These are phyloP conservation scores for Polia nebulosa DNA, from an alignment of 2,888 invertebrate genomes.

Conservation along the genomic window DNA sequence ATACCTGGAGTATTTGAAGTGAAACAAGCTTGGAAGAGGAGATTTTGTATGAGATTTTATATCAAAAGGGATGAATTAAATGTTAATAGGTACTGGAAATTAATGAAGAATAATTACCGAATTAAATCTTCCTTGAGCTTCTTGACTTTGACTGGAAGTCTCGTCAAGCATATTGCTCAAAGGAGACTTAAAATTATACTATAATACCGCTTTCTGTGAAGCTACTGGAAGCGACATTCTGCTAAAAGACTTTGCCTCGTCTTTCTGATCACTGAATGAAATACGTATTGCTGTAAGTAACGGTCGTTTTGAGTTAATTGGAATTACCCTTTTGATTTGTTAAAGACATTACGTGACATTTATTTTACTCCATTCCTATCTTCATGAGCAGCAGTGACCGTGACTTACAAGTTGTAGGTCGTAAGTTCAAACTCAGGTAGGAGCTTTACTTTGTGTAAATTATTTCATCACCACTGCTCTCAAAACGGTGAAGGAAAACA, in stretches of 20 bases:
- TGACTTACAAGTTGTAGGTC: too few relatives aligned
- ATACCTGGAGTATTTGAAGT: conserved; percentile 42
- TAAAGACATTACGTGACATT: not conserved
- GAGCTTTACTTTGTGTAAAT: too few relatives aligned
- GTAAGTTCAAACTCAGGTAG: too few relatives aligned
- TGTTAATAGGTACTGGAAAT: conserved; percentile 49
- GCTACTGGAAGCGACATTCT: not conserved
- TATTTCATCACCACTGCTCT: too few relatives aligned
- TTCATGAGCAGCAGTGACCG: not conserved
- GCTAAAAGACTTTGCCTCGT: conserved; percentile 2
- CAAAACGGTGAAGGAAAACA: too few relatives aligned
- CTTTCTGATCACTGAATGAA: conserved; percentile 13
- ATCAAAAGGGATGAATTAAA: conserved; percentile 41
- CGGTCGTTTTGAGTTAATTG: not conserved
- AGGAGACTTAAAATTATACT: conserved; percentile 20
- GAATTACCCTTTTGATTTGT: not conserved
- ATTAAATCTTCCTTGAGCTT: conserved; percentile 38
- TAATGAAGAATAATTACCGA: conserved; percentile 52
- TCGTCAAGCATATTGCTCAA: conserved; percentile 41
- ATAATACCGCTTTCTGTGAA: conserved; percentile 19
- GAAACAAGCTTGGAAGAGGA: conserved; percentile 35
- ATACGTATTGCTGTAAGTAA: not conserved
- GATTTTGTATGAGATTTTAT: conserved; percentile 50
- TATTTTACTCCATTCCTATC: not conserved
- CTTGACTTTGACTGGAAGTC: conserved; percentile 36